Base-by-base conservation (phyloP, 2,113 vertebrate genomes). In the Halichoeres trimaculatus region DNA sequence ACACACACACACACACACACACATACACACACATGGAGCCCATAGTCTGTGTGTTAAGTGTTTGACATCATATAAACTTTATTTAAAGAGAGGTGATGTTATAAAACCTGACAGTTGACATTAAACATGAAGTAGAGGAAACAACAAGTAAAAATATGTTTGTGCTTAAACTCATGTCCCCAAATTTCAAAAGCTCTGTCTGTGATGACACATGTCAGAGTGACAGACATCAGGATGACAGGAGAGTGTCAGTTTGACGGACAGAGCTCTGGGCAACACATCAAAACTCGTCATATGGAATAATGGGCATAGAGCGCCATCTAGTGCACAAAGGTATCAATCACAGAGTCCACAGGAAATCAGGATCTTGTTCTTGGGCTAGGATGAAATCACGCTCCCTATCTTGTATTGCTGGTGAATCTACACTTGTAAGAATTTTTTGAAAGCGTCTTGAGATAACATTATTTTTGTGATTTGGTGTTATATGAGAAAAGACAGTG, bases 291-390 rank as follows among this genome's bases (percentile, higher is more conserved):
- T 1, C 8, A 2, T 1, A 24, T 2, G 2, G 45, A 9, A 77
- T 60, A 58, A 0, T 85, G 52, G 79, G n/a, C 56, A 14, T 52
- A 87, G 13, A 14, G 35, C 50, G 63, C 91, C 92, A 87, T 66
- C 90, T 91, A 51, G 80, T 89, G 91, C 11, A 51, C 40, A 61
- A 38, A 17, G 8, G 7, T 0, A 1, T 26, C 7, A n/a, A 61
- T 30, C 47, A 53, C 63, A 75, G 24, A 4, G 10, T 19, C 8
- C 45, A n/a, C 19, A 20, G 2, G 19, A 23, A 16, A 7, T 19
- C 17, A 4, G 17, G 14, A 14, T 17, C 17, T 45, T 45, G 12
- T 30, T 30, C 30, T 30, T 3, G 6, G 30, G n/a, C n/a, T n/a
- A n/a, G n/a, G n/a, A n/a, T n/a, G n/a, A n/a, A n/a, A n/a, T n/a